phyloP scores from a whole-genome alignment of 2,113 vertebrate species.

The Epinephelus fuscoguttatus region DNA sequence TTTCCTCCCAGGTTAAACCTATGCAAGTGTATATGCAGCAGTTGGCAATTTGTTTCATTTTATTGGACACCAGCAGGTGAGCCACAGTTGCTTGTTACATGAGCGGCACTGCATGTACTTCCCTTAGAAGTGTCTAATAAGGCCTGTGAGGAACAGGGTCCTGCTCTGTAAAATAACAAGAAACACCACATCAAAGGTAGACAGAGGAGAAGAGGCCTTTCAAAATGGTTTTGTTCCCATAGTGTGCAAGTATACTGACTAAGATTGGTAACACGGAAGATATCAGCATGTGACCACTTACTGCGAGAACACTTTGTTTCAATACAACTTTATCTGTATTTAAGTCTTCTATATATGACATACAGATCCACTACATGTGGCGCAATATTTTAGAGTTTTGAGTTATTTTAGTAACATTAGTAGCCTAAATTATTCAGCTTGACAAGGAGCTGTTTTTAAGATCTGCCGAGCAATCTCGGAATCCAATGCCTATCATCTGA shows the following conservation, averaged over 20 bases:
- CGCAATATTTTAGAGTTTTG: no score
- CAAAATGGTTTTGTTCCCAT: not conserved
- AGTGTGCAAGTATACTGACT: not conserved
- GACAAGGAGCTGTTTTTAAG: no score
- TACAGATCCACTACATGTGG: no score
- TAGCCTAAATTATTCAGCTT: no score
- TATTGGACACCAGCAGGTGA: constrained; percentile 22
- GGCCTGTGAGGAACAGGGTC: not conserved
- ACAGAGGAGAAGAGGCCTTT: not conserved
- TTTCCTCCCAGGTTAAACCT: constrained; percentile 7
- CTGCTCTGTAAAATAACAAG: not conserved
- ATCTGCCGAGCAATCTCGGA: no score
- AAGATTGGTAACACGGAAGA: not conserved
- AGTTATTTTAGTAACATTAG: no score
- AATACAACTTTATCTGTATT: not conserved
- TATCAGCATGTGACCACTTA: not conserved
- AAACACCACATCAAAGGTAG: constrained; percentile 30
- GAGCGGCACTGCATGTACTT: not conserved
- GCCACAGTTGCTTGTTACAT: not conserved
- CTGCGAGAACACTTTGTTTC: not conserved
- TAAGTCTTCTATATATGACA: not conserved
- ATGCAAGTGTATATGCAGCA: not conserved
- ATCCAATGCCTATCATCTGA: no score
- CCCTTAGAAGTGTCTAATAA: constrained; percentile 1
- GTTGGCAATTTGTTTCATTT: constrained; percentile 33